Percentiles rank a stretch among this genome's conserved stretches.
Conservation (phyloP, 2,888 invertebrate genomes). For the Xestia c-nigrum region DNA sequence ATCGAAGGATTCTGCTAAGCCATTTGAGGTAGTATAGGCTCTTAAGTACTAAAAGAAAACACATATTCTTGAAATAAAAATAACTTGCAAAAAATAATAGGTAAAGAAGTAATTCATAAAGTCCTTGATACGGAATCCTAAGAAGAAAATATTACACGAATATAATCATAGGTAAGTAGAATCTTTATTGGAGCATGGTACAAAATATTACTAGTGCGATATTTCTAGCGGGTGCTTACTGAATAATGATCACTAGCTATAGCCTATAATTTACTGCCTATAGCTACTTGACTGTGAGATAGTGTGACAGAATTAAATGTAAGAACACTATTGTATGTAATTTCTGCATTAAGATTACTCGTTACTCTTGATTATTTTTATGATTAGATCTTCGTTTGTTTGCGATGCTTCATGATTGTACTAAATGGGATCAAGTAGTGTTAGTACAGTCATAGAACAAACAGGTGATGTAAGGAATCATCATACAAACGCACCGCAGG, state of each 20-base stretch:
- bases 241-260: conserved; percentile 14
- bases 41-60: not conserved
- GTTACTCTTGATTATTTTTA: not conserved
- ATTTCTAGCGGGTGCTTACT: conserved; percentile 1
- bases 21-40: no score
- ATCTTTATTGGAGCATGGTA: not conserved
- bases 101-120: not conserved
- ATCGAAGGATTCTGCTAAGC: no score
- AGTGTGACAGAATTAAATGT: not conserved
- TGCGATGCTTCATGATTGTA: not conserved
- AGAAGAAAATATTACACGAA: conserved; percentile 6
- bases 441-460: no score
- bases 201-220: not conserved
- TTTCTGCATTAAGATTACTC: not conserved
- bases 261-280: not conserved
- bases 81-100: not conserved
- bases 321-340: not conserved
- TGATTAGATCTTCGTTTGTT: not conserved
- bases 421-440: no score
- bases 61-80: no score
- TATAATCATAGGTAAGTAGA: not conserved
- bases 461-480: no score
- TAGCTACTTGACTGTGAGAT: not conserved
- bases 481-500: no score
- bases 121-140: not conserved